Conservation (phyloP, 1,140 invertebrate species). For the Musca domestica region DNA sequence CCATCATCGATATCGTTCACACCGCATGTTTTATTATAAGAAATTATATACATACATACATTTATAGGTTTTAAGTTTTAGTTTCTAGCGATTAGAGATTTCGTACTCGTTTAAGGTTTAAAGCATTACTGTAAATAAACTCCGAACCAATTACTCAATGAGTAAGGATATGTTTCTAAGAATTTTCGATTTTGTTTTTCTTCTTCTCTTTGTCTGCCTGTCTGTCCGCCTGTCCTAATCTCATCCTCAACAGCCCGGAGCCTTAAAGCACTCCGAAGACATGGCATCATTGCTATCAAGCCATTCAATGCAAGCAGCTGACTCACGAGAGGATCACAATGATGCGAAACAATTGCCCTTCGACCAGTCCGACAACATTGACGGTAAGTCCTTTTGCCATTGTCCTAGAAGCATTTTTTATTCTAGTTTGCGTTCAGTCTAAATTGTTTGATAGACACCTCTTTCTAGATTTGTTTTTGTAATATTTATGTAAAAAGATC, state of each 20-base stretch:
- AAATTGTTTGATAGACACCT: conserved; percentile 7
- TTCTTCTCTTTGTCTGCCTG: background rate
- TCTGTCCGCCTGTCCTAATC: background rate
- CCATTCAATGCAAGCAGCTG: conserved; percentile 43
- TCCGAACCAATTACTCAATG: background rate
- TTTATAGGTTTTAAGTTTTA: too few species aligned
- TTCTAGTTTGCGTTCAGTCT: conserved; percentile 12
- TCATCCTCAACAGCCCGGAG: conserved; percentile 28
- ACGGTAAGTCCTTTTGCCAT: conserved; percentile 44
- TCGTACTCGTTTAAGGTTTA: background rate
- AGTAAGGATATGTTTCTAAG: background rate
- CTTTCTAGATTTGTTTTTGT: background rate
- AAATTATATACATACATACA: too few species aligned
- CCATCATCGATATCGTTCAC: too few species aligned
- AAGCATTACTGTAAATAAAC: conserved; percentile 13
- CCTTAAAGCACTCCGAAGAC: conserved; percentile 48
- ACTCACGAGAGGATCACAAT: conserved; percentile 48
- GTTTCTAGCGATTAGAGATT: too few species aligned
- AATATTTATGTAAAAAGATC: background rate
- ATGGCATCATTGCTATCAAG: conserved; percentile 49
- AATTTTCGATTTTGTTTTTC: background rate
- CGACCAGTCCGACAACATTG: conserved; percentile 53
- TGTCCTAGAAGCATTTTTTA: background rate
- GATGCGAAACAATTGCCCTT: conserved; percentile 49
- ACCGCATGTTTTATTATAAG: too few species aligned